Base-by-base conservation (phyloP, 2,797 vertebrate genomes). In the Schizopygopsis pylzovi region DNA sequence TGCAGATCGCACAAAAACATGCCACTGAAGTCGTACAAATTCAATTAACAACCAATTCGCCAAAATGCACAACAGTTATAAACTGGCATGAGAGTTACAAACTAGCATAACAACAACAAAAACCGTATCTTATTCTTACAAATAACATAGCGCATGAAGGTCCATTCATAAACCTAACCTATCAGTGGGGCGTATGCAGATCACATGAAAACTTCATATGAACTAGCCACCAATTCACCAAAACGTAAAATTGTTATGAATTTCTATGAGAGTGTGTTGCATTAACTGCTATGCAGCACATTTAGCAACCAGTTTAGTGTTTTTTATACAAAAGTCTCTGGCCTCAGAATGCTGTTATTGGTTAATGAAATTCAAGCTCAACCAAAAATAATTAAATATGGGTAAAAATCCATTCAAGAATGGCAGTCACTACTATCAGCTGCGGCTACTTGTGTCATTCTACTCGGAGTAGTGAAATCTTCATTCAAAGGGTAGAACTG, bases 401-500 rank as follows among this genome's bases (percentile, higher is more conserved):
- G 43, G 18, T 47, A n/a, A 67, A 81, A 52, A 52, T 49, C 1
- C 18, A 47, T 39, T 81, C 16, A 80, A 47, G 15, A 43, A 33
- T 28, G 78, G 45, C 6, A 18, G 7, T 47, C 47, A 25, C 18
- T 70, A n/a, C n/a, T 15, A 61, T 85, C n/a, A 79, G 22, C 37
- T 59, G 76, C 1, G 9, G 25, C 76, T 15, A 12, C 52, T 37
- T 71, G 82, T 52, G 45, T 77, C 72, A 77, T 65, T 75, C 18
- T 65, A 5, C 41, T 52, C 16, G 28, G 6, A 78, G 63, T n/a
- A 59, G 28, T 1, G 49, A 72, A 49, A 65, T 81, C 78, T 85
- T 80, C 22, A 81, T 73, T 63, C 33, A 65, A 28, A 28, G n/a
- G 6, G 45, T 47, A 76, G 76, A 75, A 63, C 81, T 41, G 33